A percentile compares a stretch with the other conserved stretches of the same genome.
Conservation (phyloP, 1,140 invertebrate species). For the Cyrtorhinus lividipennis region DNA sequence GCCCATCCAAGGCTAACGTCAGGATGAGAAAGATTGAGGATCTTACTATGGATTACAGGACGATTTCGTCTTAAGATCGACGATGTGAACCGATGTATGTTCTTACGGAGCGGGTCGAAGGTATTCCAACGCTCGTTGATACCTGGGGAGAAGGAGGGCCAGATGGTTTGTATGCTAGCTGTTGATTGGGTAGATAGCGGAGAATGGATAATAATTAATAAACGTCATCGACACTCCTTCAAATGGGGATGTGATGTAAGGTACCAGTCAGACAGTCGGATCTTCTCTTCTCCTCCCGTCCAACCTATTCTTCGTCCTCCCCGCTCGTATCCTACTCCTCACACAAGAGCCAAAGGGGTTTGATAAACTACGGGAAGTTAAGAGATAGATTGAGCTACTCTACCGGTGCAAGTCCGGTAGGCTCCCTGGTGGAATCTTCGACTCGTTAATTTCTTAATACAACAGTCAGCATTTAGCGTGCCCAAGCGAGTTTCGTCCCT, state of each 20-base stretch:
- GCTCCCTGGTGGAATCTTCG: not conserved
- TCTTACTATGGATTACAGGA: not conserved
- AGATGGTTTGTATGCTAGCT: not conserved
- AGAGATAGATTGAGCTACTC: not conserved
- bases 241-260: not conserved
- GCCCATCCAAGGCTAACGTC: no score
- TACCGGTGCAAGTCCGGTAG: not conserved
- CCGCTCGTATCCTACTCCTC: not conserved
- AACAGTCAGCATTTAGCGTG: not conserved
- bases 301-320: not conserved
- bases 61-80: no score
- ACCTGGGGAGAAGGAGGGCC: not conserved
- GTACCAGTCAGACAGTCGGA: not conserved
- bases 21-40: no score
- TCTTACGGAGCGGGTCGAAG: no score
- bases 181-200: not conserved
- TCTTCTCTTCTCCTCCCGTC: not conserved
- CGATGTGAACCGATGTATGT: no score
- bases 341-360: not conserved
- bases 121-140: not conserved
- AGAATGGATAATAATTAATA: not conserved
- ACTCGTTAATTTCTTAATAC: not conserved
- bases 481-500: not conserved
- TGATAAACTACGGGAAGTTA: not conserved
- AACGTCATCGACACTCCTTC: not conserved